phyloP scores from a whole-genome alignment of 1,140 invertebrate genomes.

The Marisa cornuarietis region DNA sequence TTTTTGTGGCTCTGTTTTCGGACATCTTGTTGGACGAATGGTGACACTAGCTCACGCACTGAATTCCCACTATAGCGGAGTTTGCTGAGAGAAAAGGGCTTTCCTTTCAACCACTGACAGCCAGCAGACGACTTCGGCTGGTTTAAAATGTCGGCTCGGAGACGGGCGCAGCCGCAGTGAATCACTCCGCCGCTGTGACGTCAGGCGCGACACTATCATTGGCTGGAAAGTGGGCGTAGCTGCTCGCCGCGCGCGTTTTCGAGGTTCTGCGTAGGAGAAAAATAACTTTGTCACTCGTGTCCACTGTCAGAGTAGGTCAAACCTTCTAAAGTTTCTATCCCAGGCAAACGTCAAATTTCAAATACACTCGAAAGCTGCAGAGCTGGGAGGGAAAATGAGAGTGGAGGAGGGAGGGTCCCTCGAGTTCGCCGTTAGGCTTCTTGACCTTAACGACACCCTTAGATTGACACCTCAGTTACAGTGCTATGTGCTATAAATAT shows the following conservation, averaged over 20 bases:
- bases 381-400: neutral
- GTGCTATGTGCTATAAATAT: too few species aligned
- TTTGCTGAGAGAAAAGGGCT: neutral
- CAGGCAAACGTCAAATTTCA: neutral
- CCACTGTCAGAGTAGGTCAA: neutral
- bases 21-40: neutral
- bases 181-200: conserved; percentile 4
- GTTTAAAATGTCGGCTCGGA: neutral
- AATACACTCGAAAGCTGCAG: neutral
- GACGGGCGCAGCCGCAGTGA: neutral
- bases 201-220: conserved; percentile 1
- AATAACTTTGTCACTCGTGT: neutral
- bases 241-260: neutral
- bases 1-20: conserved; percentile 27
- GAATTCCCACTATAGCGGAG: neutral
- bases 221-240: neutral
- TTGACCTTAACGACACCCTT: too few species aligned
- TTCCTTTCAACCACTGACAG: neutral
- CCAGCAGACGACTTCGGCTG: neutral
- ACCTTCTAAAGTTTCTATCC: neutral
- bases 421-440: too few species aligned
- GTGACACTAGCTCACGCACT: neutral
- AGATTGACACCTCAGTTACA: too few species aligned
- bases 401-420: too few species aligned
- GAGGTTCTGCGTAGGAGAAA: neutral